These are phyloP conservation scores for Elymnias hypermnestra DNA, from an alignment of 1,140 invertebrate species.

Conservation along the genomic window DNA sequence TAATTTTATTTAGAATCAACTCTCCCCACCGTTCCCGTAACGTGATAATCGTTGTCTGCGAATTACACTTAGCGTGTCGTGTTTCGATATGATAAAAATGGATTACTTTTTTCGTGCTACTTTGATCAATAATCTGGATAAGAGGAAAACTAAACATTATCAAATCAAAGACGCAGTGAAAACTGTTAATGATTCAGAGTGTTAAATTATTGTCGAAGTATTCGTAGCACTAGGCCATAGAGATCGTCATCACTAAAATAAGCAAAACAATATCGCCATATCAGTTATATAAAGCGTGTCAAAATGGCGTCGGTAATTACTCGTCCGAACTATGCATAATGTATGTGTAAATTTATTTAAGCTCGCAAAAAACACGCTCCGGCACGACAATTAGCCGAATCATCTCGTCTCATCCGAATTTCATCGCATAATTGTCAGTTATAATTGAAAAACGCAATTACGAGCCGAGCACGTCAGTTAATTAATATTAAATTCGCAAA, in stretches of 20 bases:
- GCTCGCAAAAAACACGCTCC: constrained; percentile 20
- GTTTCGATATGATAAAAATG: no score
- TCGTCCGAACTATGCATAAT: constrained; percentile 9
- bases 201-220: no score
- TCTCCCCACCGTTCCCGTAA: constrained; percentile 31
- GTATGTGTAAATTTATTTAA: constrained; percentile 9
- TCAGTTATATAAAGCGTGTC: constrained; percentile 2
- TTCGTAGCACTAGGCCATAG: no score
- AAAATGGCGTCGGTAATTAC: constrained; percentile 15
- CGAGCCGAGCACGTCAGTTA: constrained; percentile 53
- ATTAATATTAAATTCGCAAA: constrained; percentile 75
- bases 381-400: constrained; percentile 52
- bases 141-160: no score
- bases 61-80: constrained; percentile 35
- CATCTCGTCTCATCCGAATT: constrained; percentile 59
- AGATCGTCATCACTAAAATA: constrained; percentile 1
- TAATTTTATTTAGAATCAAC: constrained; percentile 50
- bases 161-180: no score
- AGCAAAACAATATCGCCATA: background rate
- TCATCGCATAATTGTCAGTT: constrained; percentile 69
- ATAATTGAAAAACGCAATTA: constrained; percentile 75
- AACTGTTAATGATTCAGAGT: no score
- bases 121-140: no score
- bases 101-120: no score
- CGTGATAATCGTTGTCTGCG: constrained; percentile 43